phyloP scores from a whole-genome alignment of 1,140 invertebrate genomes.

The Bombus terrestris region DNA sequence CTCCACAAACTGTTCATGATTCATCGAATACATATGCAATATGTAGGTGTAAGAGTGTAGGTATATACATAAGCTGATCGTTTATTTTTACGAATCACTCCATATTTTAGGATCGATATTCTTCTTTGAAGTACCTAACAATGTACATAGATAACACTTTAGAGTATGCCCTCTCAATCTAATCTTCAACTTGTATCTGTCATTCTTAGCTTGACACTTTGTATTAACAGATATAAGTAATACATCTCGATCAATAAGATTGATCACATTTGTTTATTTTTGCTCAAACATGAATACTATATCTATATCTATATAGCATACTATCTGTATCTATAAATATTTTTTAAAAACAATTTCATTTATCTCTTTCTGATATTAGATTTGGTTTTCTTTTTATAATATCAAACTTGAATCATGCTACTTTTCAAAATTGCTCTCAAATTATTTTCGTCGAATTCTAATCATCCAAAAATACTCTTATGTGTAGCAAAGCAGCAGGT shows the following conservation, averaged over 20 bases:
- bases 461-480: not conserved
- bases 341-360: not conserved
- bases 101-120: not conserved
- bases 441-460: not conserved
- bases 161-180: not conserved
- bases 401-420: not conserved
- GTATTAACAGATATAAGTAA: not conserved
- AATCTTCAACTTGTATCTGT: not conserved
- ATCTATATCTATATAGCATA: too few species aligned
- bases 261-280: not conserved
- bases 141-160: not conserved
- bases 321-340: not conserved
- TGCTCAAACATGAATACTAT: not conserved
- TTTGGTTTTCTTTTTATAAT: not conserved
- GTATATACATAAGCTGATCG: not conserved
- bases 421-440: not conserved
- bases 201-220: not conserved
- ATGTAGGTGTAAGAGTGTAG: not conserved
- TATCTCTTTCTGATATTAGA: not conserved
- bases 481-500: not conserved
- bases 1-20: constrained; percentile 6
- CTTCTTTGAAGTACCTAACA: not conserved
- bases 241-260: not conserved
- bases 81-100: not conserved
- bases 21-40: constrained; percentile 11